Conservation (phyloP, 2,888 invertebrate species). For the Parapristionchus giblindavisi region DNA sequence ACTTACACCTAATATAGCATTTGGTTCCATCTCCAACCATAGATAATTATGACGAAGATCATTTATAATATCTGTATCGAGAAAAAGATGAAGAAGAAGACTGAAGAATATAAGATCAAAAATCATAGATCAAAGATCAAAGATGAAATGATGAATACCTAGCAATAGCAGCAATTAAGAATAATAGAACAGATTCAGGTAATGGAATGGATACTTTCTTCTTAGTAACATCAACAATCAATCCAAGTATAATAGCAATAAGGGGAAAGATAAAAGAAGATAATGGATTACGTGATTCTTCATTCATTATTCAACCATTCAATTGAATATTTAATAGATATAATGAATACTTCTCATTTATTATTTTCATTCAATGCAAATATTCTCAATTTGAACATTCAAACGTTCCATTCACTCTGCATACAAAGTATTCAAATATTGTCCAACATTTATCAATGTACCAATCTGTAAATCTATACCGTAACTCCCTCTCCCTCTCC, state of each 20-base stretch:
- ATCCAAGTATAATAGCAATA: slow-evolving; percentile 13
- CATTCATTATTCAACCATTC: neutral
- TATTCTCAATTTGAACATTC: neutral
- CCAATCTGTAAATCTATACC: neutral
- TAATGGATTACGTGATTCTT: neutral
- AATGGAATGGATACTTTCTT: slow-evolving; percentile 3
- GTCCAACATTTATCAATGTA: neutral
- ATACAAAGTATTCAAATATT: neutral
- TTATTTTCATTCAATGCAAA: slow-evolving; percentile 3
- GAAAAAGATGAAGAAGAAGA: slow-evolving; percentile 13
- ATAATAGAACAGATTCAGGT: slow-evolving; percentile 25
- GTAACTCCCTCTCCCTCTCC: neutral
- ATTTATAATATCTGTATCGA: neutral
- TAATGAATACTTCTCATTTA: too few relatives aligned
- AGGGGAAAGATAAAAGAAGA: slow-evolving; percentile 9
- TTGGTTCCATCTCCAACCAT: slow-evolving; percentile 12
- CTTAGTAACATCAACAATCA: slow-evolving; percentile 18
- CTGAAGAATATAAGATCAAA: too few relatives aligned
- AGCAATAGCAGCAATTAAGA: neutral
- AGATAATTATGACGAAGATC: slow-evolving; percentile 1
- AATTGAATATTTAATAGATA: neutral
- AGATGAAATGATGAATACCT: neutral
- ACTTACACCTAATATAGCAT: slow-evolving; percentile 21
- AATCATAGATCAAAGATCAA: neutral
- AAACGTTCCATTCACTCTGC: neutral